Evolutionary conservation across 2,113 vertebrate species (phyloP).

Genomic region (Galeopterus variegatus): DNA sequence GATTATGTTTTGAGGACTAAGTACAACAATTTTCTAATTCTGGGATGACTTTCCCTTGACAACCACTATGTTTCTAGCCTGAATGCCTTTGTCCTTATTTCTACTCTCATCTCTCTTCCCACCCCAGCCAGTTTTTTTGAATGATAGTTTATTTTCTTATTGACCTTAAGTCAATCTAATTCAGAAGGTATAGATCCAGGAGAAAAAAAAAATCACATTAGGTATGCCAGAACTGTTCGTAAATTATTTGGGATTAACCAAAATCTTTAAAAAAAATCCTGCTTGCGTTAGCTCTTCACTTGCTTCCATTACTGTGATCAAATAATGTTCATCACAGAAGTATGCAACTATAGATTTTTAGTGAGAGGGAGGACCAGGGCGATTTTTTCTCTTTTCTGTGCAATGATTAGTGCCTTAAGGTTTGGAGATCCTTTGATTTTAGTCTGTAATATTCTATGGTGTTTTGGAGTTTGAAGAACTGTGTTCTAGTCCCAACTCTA

Average conservation of each 20-base stretch:
- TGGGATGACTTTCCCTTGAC: conserved; percentile 4
- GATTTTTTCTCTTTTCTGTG: conserved; percentile 39
- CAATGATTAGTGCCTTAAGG: neutral
- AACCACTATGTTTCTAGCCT: neutral
- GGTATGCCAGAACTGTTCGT: conserved; percentile 1
- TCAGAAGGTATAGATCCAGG: conserved; percentile 25
- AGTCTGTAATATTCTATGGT: neutral
- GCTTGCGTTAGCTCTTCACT: conserved; percentile 12
- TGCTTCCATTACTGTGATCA: neutral
- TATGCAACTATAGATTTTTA: conserved; percentile 40
- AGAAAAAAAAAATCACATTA: neutral
- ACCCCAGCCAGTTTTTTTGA: neutral
- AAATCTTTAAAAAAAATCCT: neutral
- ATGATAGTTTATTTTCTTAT: conserved; percentile 61
- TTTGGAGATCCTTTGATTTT: conserved; percentile 23
- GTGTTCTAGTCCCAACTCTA: neutral
- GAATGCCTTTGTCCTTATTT: neutral
- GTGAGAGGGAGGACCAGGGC: neutral
- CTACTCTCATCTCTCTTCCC: neutral
- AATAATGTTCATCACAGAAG: neutral
- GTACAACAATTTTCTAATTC: conserved; percentile 31
- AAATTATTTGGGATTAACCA: conserved; percentile 35
- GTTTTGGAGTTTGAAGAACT: conserved; percentile 14
- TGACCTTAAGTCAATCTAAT: conserved; percentile 42
- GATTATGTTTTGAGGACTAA: conserved; percentile 44